Percentiles rank a stretch among this genome's conserved stretches.
Conservation (phyloP, 2,888 invertebrate genomes). For the Campoletis raptor region DNA sequence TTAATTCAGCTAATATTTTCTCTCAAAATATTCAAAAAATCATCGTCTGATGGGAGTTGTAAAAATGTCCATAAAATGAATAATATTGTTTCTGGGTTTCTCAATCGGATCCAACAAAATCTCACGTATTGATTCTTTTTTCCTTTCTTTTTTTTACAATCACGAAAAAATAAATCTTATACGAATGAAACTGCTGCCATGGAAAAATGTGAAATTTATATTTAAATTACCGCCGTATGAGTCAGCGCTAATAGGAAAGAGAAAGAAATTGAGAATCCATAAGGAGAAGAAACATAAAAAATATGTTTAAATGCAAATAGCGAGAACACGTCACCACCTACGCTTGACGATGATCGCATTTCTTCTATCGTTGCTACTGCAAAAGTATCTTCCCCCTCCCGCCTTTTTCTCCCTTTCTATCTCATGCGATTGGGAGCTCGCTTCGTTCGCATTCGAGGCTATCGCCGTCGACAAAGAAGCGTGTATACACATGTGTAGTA, state of each 20-base stretch:
- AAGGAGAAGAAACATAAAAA: constrained; percentile 28
- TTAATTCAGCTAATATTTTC: not conserved
- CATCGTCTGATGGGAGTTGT: no score
- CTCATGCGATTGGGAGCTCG: constrained; percentile 25
- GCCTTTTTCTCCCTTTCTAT: constrained; percentile 18
- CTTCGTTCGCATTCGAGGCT: constrained; percentile 52
- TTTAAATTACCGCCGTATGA: not conserved
- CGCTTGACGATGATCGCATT: constrained; percentile 69
- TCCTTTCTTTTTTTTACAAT: no score
- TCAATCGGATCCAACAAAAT: no score
- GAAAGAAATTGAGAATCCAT: constrained; percentile 8
- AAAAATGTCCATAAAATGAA: no score
- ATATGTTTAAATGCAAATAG: constrained; percentile 51
- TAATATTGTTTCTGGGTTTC: no score
- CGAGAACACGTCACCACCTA: constrained; percentile 64
- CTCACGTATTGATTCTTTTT: no score
- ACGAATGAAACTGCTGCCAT: not conserved
- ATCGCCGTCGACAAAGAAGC: constrained; percentile 59
- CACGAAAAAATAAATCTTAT: no score
- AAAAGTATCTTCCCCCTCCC: constrained; percentile 9
- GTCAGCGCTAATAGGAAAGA: not conserved
- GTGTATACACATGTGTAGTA: constrained; percentile 24
- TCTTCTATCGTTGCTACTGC: constrained; percentile 59
- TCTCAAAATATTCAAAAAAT: not conserved
- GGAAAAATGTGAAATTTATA: not conserved